phyloP scores from a whole-genome alignment of 1,140 invertebrate genomes.

The Phthorimaea operculella region DNA sequence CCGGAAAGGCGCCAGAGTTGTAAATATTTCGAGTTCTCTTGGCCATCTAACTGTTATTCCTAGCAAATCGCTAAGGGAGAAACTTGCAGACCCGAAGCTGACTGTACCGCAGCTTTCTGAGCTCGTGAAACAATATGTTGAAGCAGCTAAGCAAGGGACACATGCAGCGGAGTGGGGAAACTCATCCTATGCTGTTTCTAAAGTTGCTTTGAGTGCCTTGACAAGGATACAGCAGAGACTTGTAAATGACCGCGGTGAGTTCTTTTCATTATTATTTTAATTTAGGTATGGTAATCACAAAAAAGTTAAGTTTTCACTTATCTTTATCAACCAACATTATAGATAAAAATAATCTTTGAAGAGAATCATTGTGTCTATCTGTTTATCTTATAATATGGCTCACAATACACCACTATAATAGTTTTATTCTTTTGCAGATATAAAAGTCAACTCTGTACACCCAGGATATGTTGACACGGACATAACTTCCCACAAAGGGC shows the following conservation, averaged over 20 bases:
- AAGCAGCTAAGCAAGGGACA: conserved; percentile 52
- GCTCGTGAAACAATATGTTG: conserved; percentile 75
- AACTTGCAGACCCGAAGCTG: conserved; percentile 66
- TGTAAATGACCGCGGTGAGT: conserved; percentile 38
- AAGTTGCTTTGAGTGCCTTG: conserved; percentile 76
- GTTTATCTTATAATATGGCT: too few species aligned
- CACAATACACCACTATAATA: neutral
- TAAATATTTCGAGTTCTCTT: conserved; percentile 78
- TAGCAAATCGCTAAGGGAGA: conserved; percentile 63
- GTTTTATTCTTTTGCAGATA: conserved; percentile 49
- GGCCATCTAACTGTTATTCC: conserved; percentile 72
- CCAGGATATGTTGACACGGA: conserved; percentile 80
- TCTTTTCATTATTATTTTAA: conserved; percentile 3
- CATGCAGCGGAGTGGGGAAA: conserved; percentile 68
- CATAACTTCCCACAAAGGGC: conserved; percentile 77
- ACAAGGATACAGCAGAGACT: conserved; percentile 56
- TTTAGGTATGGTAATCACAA: too few species aligned
- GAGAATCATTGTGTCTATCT: too few species aligned
- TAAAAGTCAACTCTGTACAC: conserved; percentile 76
- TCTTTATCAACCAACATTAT: too few species aligned
- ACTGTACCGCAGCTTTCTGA: conserved; percentile 69
- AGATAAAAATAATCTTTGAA: too few species aligned
- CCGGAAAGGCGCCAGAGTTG: conserved; percentile 74
- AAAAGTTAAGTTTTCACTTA: too few species aligned
- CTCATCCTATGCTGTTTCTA: conserved; percentile 76